A percentile compares a stretch with the other conserved stretches of the same genome.
These are phyloP conservation scores for Meta bourneti DNA, from an alignment of 2,888 invertebrate species.

Conservation along the genomic window DNA sequence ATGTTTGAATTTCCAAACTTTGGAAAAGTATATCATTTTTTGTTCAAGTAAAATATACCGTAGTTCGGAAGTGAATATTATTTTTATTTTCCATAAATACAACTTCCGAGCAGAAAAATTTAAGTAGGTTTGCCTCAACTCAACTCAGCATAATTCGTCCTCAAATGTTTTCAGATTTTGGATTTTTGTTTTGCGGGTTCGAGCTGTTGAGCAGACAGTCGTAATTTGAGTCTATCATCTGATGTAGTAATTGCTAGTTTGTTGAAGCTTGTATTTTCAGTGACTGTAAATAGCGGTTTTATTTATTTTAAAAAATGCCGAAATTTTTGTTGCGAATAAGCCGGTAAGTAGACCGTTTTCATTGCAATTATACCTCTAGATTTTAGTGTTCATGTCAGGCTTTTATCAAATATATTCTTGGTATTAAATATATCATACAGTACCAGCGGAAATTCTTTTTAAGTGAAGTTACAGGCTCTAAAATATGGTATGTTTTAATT, in stretches of 20 bases:
- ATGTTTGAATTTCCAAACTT: too few relatives aligned
- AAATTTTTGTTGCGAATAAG: slow-evolving; percentile 47
- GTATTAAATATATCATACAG: too few relatives aligned
- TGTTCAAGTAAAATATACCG: background rate
- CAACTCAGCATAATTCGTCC: slow-evolving; percentile 17
- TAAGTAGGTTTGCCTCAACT: slow-evolving; percentile 4
- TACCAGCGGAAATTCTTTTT: too few relatives aligned
- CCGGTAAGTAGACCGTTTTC: slow-evolving; percentile 41
- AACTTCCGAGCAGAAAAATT: background rate
- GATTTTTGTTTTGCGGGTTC: background rate
- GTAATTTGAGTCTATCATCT: background rate
- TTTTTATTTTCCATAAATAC: background rate
- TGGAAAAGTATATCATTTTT: too few relatives aligned
- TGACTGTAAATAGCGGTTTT: background rate
- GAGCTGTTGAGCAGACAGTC: slow-evolving; percentile 29
- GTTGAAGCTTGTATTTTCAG: slow-evolving; percentile 3
- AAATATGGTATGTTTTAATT: too few relatives aligned
- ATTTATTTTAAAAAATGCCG: slow-evolving; percentile 48
- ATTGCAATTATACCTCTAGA: background rate
- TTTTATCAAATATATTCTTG: too few relatives aligned
- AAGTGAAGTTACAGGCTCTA: too few relatives aligned
- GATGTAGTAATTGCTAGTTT: background rate
- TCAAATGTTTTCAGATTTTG: slow-evolving; percentile 14
- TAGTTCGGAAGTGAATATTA: background rate
- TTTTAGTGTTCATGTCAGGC: background rate